These are phyloP conservation scores for Entomobrya proxima DNA, from an alignment of 2,888 invertebrate species.

Conservation along the genomic window DNA sequence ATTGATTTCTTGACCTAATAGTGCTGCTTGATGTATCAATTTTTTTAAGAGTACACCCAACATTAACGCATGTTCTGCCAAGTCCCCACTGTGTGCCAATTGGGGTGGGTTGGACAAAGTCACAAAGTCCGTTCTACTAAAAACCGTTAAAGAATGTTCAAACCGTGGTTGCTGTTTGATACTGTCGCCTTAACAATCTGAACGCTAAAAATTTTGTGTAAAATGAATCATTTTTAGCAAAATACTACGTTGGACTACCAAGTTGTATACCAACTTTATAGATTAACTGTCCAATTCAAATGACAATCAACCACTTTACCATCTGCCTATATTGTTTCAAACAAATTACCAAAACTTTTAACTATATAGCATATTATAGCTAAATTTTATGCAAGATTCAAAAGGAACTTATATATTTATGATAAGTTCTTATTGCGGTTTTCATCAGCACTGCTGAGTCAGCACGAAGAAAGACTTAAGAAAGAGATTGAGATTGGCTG, in stretches of 20 bases:
- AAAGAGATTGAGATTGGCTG: too few relatives aligned
- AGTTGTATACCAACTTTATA: not conserved
- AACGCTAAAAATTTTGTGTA: not conserved
- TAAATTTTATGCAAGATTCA: too few relatives aligned
- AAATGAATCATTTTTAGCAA: not conserved
- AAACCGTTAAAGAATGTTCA: too few relatives aligned
- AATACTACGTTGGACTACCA: not conserved
- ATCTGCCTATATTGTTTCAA: too few relatives aligned
- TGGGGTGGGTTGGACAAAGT: constrained; percentile 82
- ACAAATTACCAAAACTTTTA: too few relatives aligned
- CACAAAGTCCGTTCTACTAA: too few relatives aligned
- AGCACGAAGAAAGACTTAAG: too few relatives aligned
- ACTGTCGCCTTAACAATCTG: not conserved
- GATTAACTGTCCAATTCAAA: not conserved
- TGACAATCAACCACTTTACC: not conserved
- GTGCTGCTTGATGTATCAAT: constrained; percentile 81
- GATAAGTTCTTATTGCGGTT: too few relatives aligned
- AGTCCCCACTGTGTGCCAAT: constrained; percentile 82
- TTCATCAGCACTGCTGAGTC: too few relatives aligned
- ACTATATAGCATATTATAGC: too few relatives aligned
- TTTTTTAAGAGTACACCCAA: constrained; percentile 84
- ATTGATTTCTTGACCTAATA: constrained; percentile 81
- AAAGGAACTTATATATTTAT: too few relatives aligned
- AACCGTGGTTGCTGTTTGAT: too few relatives aligned
- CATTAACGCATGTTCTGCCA: constrained; percentile 83